These are phyloP conservation scores for Chionodraco myersi DNA, from an alignment of 2,113 vertebrate species.

Conservation along the genomic window DNA sequence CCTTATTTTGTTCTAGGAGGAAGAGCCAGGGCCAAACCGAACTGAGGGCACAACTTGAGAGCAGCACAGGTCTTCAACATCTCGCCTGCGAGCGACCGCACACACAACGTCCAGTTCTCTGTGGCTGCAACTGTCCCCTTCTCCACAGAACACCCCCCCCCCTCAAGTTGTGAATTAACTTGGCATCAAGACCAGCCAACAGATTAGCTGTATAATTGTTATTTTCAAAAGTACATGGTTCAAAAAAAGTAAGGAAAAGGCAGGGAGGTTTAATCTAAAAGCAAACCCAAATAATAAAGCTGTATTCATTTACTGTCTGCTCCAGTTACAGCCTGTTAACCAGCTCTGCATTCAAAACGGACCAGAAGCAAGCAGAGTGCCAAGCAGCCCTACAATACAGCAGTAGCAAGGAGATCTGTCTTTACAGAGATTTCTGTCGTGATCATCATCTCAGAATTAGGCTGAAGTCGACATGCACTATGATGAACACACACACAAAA, in stretches of 20 bases:
- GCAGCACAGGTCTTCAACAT: conserved; percentile 16
- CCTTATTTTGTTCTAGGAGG: conserved; percentile 75
- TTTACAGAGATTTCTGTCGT: conserved; percentile 35
- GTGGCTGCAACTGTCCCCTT: neutral
- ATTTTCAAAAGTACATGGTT: conserved; percentile 20
- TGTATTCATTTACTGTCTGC: neutral
- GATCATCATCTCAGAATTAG: conserved; percentile 33
- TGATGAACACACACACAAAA: conserved; percentile 30
- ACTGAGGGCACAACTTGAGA: conserved; percentile 33
- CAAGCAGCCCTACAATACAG: conserved; percentile 21
- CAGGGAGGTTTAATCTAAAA: conserved; percentile 36
- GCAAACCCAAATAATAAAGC: conserved; percentile 39
- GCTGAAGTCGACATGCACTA: conserved; percentile 42
- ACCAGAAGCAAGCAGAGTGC: conserved; percentile 32
- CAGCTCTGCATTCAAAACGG: conserved; percentile 24
- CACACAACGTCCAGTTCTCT: conserved; percentile 26
- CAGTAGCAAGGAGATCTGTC: conserved; percentile 21
- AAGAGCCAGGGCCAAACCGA: conserved; percentile 56
- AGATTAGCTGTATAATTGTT: conserved; percentile 5
- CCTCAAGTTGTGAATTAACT: conserved; percentile 31
- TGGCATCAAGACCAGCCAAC: conserved; percentile 17
- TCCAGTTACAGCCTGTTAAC: conserved; percentile 10
- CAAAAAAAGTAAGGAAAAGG: conserved; percentile 19
- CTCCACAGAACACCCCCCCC: neutral
- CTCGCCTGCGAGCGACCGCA: conserved; percentile 32